Evolutionary conservation across 37 sponge, comb jelly and placozoan species (phyloP).

Genomic region (Chondrilla cf. caribensis): DNA sequence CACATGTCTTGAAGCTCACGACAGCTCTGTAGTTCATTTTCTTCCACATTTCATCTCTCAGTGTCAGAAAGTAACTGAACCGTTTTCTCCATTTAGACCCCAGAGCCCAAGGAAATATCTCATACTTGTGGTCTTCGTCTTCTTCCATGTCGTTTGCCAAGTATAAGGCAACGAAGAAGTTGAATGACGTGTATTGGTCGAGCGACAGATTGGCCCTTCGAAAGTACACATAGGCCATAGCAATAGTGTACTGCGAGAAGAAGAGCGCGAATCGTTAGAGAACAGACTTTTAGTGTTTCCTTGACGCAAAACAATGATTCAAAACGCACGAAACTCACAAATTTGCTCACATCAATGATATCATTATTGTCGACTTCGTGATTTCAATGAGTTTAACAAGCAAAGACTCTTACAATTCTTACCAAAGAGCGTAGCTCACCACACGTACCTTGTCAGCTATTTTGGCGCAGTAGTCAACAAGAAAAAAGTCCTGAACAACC

Average conservation of each 20-base stretch:
- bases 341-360: too few relatives aligned
- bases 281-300: background rate
- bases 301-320: too few relatives aligned
- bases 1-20: constrained; percentile 81
- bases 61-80: constrained; percentile 53
- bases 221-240: constrained; percentile 90
- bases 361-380: too few relatives aligned
- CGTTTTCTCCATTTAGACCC: constrained; percentile 58
- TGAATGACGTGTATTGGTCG: constrained; percentile 51
- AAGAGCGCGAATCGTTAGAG: background rate
- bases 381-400: too few relatives aligned
- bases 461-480: constrained; percentile 74
- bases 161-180: constrained; percentile 85
- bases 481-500: constrained; percentile 68
- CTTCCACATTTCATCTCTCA: constrained; percentile 68
- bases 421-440: too few relatives aligned
- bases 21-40: constrained; percentile 76
- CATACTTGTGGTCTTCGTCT: constrained; percentile 86
- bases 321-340: too few relatives aligned
- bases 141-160: constrained; percentile 90
- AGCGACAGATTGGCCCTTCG: constrained; percentile 59
- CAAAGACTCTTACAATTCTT: too few relatives aligned
- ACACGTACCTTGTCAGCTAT: constrained; percentile 72
- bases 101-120: constrained; percentile 84
- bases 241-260: constrained; percentile 84